A percentile compares a stretch with the other conserved stretches of the same genome.
phyloP scores from a whole-genome alignment of 92 coral and sea anemone genomes.

The Palythoa caribaeorum region DNA sequence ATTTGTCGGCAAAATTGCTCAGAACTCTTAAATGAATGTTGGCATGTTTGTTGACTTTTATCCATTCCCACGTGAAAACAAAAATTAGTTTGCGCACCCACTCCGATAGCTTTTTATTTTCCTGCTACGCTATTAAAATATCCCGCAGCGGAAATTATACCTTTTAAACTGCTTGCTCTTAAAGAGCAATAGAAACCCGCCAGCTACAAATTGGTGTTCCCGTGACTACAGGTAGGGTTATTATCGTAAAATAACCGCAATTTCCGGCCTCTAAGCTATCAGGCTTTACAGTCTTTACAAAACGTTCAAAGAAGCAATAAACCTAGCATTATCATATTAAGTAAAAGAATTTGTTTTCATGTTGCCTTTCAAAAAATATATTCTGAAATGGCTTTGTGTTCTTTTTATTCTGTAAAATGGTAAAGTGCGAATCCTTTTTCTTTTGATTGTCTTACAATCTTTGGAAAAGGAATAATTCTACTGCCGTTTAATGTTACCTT shows the following conservation, averaged over 20 bases:
- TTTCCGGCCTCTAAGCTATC: conserved; percentile 35
- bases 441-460: conserved; percentile 6
- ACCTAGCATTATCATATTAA: neutral
- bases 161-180: conserved; percentile 44
- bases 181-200: conserved; percentile 45
- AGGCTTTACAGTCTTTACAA: neutral
- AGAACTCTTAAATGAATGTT: conserved; percentile 49
- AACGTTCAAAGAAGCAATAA: neutral
- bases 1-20: conserved; percentile 47
- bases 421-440: conserved; percentile 30
- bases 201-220: conserved; percentile 32
- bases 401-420: conserved; percentile 17
- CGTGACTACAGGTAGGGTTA: conserved; percentile 21
- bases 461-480: conserved; percentile 16
- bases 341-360: neutral
- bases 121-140: conserved; percentile 45
- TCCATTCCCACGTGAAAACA: conserved; percentile 63
- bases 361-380: neutral
- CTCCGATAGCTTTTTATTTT: conserved; percentile 50
- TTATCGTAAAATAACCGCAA: neutral
- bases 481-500: neutral
- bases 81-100: conserved; percentile 38
- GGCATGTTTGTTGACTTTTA: conserved; percentile 49
- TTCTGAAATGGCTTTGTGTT: conserved; percentile 11
- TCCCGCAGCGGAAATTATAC: conserved; percentile 62